These are phyloP conservation scores for Mamestra brassicae DNA, from an alignment of 2,888 invertebrate genomes.

Conservation along the genomic window DNA sequence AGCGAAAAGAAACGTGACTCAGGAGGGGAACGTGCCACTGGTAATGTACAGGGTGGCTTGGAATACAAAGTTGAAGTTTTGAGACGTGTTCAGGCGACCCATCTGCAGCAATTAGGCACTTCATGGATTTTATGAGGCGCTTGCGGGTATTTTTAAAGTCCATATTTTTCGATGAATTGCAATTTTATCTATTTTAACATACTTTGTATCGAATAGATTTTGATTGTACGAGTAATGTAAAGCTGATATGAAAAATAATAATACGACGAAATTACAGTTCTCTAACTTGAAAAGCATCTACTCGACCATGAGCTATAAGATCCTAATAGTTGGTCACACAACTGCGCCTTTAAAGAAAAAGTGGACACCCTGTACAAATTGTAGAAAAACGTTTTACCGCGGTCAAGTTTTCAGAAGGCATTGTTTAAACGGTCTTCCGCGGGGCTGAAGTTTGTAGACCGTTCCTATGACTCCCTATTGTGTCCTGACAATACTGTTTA, in stretches of 20 bases:
- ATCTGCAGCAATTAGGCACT: neutral
- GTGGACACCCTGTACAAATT: constrained; percentile 15
- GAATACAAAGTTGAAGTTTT: constrained; percentile 6
- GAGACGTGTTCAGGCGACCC: neutral
- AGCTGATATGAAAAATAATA: neutral
- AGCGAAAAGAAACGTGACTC: constrained; percentile 80
- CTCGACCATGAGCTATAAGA: neutral
- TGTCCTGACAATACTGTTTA: neutral
- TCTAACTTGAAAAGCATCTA: neutral
- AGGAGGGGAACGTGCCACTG: constrained; percentile 70
- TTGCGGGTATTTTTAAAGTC: neutral
- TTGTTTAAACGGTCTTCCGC: constrained; percentile 37
- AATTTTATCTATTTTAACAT: neutral
- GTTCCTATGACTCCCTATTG: neutral
- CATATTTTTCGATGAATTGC: too few species aligned
- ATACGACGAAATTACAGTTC: neutral
- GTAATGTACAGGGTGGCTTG: constrained; percentile 44
- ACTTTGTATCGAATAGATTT: neutral
- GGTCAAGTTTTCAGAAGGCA: constrained; percentile 14
- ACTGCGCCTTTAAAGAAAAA: neutral
- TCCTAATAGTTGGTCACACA: neutral
- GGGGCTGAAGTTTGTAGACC: constrained; percentile 12
- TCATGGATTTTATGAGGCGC: neutral
- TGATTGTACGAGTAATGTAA: neutral
- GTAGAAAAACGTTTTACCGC: constrained; percentile 9